A percentile compares a stretch with the other conserved stretches of the same genome.
These are phyloP conservation scores for Scaeva pyrastri DNA, from an alignment of 2,888 invertebrate species.

Conservation along the genomic window DNA sequence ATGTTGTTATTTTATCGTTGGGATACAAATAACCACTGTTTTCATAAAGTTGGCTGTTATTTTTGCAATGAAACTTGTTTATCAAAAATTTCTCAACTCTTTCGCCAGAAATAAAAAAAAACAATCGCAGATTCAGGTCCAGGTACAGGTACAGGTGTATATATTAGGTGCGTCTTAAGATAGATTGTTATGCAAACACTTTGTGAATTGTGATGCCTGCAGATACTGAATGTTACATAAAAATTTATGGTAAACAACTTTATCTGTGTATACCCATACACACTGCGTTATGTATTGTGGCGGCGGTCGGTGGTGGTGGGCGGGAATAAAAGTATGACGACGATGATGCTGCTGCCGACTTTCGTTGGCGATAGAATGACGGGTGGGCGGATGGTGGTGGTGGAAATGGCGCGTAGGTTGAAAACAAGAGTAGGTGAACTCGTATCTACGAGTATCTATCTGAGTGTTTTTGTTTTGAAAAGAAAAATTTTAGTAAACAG, in stretches of 20 bases:
- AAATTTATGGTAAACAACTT: constrained; percentile 4
- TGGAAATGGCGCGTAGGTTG: background rate
- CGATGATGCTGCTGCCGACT: too few relatives aligned
- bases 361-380: too few relatives aligned
- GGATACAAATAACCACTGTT: background rate
- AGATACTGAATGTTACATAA: constrained; percentile 3
- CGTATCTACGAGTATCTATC: too few relatives aligned
- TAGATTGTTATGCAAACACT: constrained; percentile 10
- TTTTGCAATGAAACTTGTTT: constrained; percentile 10
- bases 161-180: background rate
- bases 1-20: background rate
- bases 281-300: background rate
- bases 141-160: background rate
- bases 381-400: too few relatives aligned
- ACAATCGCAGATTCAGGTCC: too few relatives aligned
- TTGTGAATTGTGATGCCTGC: background rate
- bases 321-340: too few relatives aligned
- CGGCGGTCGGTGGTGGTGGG: too few relatives aligned
- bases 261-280: background rate
- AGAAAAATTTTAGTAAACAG: constrained; percentile 4
- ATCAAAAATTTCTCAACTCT: background rate
- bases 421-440: constrained; percentile 1
- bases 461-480: constrained; percentile 1
- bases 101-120: background rate
- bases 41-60: background rate